These are phyloP conservation scores for Trachelus troglodyta DNA, from an alignment of 2,888 invertebrate genomes.

Conservation along the genomic window DNA sequence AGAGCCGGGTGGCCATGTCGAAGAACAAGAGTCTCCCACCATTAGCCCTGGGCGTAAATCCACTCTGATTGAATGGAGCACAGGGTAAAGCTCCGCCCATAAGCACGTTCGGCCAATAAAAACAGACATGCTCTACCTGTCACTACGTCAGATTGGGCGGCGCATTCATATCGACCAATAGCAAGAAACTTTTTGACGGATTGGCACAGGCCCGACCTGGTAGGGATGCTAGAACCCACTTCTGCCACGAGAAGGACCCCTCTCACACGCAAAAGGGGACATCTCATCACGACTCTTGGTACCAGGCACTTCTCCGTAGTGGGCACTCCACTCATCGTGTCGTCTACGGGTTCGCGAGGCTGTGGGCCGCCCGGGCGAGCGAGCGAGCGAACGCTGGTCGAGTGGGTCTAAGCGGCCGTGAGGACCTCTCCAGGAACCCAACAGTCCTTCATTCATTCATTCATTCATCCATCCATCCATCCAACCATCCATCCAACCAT, in stretches of 20 bases:
- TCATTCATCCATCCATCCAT: conserved; percentile 28
- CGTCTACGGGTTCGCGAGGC: conserved; percentile 61
- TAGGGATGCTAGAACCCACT: conserved; percentile 30
- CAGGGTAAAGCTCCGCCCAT: background rate
- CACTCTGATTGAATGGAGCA: background rate
- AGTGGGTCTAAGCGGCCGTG: conserved; percentile 67
- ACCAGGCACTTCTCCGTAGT: conserved; percentile 65
- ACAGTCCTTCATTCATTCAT: conserved; percentile 55
- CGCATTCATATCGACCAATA: conserved; percentile 9
- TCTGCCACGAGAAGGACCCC: conserved; percentile 41
- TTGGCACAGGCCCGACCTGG: conserved; percentile 28
- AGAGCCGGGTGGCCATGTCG: conserved; percentile 36
- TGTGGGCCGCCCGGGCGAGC: conserved; percentile 54
- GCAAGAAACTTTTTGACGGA: conserved; percentile 5
- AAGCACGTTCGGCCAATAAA: background rate
- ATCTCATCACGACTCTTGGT: conserved; percentile 65
- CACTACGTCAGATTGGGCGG: conserved; percentile 3
- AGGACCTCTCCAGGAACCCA: conserved; percentile 66
- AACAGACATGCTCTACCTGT: background rate
- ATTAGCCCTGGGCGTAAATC: conserved; percentile 16
- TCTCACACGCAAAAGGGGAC: conserved; percentile 62
- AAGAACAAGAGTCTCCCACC: conserved; percentile 21
- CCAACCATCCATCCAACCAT: conserved; percentile 25
- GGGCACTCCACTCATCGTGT: conserved; percentile 65
- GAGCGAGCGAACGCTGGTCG: conserved; percentile 50